Conservation (phyloP, 2,888 invertebrate genomes). For the Teleogryllus oceanicus region DNA sequence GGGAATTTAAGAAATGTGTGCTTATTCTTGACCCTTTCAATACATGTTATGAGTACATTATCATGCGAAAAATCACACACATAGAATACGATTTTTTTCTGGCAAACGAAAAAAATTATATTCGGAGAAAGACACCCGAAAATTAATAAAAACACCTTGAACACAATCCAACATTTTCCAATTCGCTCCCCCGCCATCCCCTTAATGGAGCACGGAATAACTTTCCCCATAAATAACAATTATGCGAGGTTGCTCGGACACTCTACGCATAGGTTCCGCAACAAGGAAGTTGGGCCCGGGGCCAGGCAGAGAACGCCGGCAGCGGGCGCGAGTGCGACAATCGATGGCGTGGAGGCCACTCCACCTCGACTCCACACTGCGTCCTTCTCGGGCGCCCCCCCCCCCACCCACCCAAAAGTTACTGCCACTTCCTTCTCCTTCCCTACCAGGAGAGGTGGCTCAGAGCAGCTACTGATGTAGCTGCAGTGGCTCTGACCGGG, state of each 20-base stretch:
- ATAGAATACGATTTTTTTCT: too few relatives aligned
- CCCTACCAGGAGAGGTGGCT: too few relatives aligned
- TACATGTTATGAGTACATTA: too few relatives aligned
- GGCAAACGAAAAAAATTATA: too few relatives aligned
- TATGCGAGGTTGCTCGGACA: neutral
- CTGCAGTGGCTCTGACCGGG: too few relatives aligned
- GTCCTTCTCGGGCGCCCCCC: neutral
- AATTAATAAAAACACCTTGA: constrained; percentile 6
- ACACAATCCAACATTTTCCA: constrained; percentile 9
- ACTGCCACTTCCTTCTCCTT: neutral
- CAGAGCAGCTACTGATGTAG: too few relatives aligned
- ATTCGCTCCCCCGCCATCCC: neutral
- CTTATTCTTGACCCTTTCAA: too few relatives aligned
- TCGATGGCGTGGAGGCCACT: neutral
- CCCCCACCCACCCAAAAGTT: neutral
- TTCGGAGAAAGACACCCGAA: neutral
- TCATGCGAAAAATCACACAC: too few relatives aligned
- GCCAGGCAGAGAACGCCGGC: neutral
- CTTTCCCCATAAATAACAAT: constrained; percentile 4
- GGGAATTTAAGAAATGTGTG: too few relatives aligned
- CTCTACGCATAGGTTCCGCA: neutral
- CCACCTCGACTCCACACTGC: too few relatives aligned
- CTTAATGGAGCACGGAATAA: neutral
- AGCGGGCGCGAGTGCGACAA: neutral
- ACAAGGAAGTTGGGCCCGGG: neutral